These are phyloP conservation scores for Mythimna impura DNA, from an alignment of 2,888 invertebrate genomes.

Conservation along the genomic window DNA sequence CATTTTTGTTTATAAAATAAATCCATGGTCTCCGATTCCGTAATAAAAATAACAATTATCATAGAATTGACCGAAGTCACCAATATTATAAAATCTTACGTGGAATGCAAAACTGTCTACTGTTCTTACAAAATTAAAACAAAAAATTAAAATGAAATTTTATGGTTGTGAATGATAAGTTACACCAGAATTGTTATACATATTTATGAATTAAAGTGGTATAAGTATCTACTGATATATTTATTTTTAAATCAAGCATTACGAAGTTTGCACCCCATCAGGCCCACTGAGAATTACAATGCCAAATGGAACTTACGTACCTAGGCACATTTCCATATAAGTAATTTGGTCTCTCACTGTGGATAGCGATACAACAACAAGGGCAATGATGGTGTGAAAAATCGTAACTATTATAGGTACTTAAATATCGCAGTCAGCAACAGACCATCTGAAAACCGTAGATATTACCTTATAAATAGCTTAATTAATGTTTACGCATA, in stretches of 20 bases:
- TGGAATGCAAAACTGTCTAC: slow-evolving; percentile 44
- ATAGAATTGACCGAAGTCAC: slow-evolving; percentile 2
- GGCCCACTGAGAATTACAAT: background rate
- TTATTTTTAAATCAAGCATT: slow-evolving; percentile 26
- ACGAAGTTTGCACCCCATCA: background rate
- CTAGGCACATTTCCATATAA: background rate
- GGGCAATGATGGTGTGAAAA: slow-evolving; percentile 1
- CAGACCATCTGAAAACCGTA: background rate
- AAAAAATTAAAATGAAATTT: slow-evolving; percentile 68
- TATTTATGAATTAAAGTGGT: slow-evolving; percentile 52
- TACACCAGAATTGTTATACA: slow-evolving; percentile 61
- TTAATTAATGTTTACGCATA: background rate
- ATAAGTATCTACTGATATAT: slow-evolving; percentile 40
- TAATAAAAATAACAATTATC: background rate
- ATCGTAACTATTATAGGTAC: background rate
- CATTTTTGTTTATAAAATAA: slow-evolving; percentile 18
- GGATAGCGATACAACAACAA: too few species aligned
- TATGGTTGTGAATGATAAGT: slow-evolving; percentile 83
- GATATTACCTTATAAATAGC: background rate
- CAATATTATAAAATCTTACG: background rate
- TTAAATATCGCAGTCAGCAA: background rate
- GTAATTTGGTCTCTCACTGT: background rate
- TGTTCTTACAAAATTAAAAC: slow-evolving; percentile 20
- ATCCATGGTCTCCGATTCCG: background rate
- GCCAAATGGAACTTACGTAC: background rate